phyloP scores from a whole-genome alignment of 1,140 invertebrate genomes.

The Hypothenemus hampei region DNA sequence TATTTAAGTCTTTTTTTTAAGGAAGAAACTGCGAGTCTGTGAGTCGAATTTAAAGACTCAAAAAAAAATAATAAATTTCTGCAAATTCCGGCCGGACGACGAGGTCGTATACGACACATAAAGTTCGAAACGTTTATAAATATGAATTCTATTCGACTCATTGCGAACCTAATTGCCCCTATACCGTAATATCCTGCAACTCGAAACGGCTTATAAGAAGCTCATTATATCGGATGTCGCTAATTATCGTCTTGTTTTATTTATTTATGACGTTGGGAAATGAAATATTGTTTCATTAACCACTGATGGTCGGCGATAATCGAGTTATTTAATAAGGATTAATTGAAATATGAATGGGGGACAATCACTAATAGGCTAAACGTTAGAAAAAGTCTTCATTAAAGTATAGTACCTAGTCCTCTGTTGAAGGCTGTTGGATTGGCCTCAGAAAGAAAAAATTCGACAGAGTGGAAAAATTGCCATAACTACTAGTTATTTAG shows the following conservation, averaged over 20 bases:
- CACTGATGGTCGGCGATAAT: too few species aligned
- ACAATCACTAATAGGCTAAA: too few species aligned
- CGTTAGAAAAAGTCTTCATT: too few species aligned
- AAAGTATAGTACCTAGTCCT: too few species aligned
- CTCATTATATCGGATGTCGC: conserved; percentile 13
- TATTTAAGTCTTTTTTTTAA: not conserved
- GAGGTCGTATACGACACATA: too few species aligned
- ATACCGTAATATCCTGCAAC: conserved; percentile 28
- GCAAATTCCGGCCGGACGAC: too few species aligned
- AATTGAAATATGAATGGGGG: too few species aligned
- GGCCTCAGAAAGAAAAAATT: too few species aligned
- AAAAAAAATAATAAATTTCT: not conserved
- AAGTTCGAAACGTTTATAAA: conserved; percentile 21
- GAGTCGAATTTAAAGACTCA: not conserved
- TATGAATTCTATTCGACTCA: conserved; percentile 15
- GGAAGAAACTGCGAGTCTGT: not conserved
- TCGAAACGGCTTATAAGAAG: conserved; percentile 20
- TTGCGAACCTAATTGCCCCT: conserved; percentile 25
- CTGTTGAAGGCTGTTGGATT: too few species aligned
- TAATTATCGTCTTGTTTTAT: conserved; percentile 15
- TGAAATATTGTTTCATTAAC: conserved; percentile 8
- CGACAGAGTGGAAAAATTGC: too few species aligned
- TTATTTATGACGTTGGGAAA: conserved; percentile 1
- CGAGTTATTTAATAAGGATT: too few species aligned
- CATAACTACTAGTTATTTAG: too few species aligned